Evolutionary conservation across 2,888 invertebrate genomes (phyloP).

Genomic region (Helobdella robusta): DNA sequence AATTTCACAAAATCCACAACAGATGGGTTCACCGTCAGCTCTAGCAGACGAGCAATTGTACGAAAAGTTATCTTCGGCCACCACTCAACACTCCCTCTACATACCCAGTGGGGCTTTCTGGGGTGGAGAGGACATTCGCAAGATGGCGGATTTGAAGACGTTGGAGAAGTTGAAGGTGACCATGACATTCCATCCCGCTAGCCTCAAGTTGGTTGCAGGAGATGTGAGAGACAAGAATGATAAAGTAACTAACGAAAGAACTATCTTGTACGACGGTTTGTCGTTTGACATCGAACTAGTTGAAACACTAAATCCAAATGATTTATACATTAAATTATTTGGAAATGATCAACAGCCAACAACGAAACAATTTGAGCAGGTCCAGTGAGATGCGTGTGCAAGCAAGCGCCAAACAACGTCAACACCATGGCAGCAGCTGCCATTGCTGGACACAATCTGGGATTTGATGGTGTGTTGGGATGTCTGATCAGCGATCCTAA

Average conservation of each 20-base stretch:
- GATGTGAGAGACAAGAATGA: conserved; percentile 50
- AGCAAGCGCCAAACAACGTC: conserved; percentile 56
- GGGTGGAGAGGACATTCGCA: conserved; percentile 55
- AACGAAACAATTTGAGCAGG: conserved; percentile 42
- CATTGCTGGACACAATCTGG: conserved; percentile 52
- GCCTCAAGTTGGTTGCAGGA: conserved; percentile 50
- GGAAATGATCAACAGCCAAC: not conserved
- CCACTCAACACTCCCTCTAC: conserved; percentile 48
- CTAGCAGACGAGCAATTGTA: conserved; percentile 50
- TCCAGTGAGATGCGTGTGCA: conserved; percentile 53
- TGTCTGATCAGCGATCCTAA: conserved; percentile 53
- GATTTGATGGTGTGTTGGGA: conserved; percentile 53
- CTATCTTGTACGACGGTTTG: conserved; percentile 53
- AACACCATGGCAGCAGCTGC: conserved; percentile 57
- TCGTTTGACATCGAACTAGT: not conserved
- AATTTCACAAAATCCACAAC: too few relatives aligned
- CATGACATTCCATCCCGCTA: conserved; percentile 35
- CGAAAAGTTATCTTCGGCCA: conserved; percentile 42
- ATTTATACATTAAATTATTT: not conserved
- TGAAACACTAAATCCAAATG: not conserved
- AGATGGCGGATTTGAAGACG: conserved; percentile 53
- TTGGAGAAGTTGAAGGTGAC: conserved; percentile 44
- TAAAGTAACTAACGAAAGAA: conserved; percentile 38
- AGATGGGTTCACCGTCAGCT: conserved; percentile 55
- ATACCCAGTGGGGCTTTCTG: conserved; percentile 55